A percentile compares a stretch with the other conserved stretches of the same genome.
Evolutionary conservation across 2,797 vertebrate species (phyloP).

Genomic region (Florisuga fusca): DNA sequence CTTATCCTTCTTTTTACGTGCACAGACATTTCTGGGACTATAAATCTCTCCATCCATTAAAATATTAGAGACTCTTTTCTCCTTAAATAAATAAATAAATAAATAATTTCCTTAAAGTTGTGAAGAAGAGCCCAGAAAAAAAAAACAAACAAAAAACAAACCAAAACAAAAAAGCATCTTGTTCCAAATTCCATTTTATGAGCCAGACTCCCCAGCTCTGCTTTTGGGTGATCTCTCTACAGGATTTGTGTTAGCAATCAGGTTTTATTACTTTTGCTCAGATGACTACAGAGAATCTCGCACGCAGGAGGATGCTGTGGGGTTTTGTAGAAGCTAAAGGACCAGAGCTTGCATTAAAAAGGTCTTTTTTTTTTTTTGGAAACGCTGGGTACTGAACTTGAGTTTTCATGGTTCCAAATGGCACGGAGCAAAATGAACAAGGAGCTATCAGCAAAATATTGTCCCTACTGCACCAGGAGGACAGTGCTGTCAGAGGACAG

Average conservation of each 20-base stretch:
- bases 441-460: accelerated
- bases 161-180: not conserved
- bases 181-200: not conserved
- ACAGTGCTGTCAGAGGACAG: not conserved
- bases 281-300: not conserved
- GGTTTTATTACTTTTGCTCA: not conserved
- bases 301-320: not conserved
- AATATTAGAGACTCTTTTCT: not conserved
- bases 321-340: not conserved
- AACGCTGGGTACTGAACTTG: not conserved
- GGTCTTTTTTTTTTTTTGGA: not conserved
- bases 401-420: not conserved
- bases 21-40: not conserved
- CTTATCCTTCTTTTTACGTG: constrained; percentile 11
- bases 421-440: accelerated
- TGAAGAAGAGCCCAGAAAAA: not conserved
- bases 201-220: not conserved
- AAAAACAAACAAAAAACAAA: too few relatives aligned
- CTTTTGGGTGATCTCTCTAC: not conserved
- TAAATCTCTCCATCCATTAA: not conserved
- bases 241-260: not conserved
- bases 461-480: not conserved
- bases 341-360: not conserved
- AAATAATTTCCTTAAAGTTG: not conserved
- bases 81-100: not conserved